Evolutionary conservation across 2,113 vertebrate genomes (phyloP), one percentile per base, ranked within the genome.

Genomic region (Actenoides lindsayi): DNA sequence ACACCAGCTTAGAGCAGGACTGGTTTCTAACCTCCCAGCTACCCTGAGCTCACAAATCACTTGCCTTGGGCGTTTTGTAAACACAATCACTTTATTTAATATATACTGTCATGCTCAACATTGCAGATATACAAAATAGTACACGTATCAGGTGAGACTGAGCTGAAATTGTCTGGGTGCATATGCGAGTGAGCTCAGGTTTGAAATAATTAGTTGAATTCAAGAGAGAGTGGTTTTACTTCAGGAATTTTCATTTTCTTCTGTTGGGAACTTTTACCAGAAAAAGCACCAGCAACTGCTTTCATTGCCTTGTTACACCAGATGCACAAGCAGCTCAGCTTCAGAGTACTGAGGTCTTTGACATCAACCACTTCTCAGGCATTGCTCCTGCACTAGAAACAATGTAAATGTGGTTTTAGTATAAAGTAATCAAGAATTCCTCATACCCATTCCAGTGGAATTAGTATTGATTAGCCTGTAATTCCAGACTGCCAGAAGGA

Each of bases 11-110:
- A 44, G n/a, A 70, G 78, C 54, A 81, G 68, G 44, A 75, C 63
- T 80, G 85, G 24, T 21, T 86, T 67, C 76, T 51, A 94, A 67
- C 68, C 77, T 67, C 79, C 73, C 41, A 56, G 42, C 23, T 56
- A 87, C 73, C 37, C 57, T 27, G 20, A 78, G 77, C 69, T 91
- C 77, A 89, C 69, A 68, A 37, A 83, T 60, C 60, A 56, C 79
- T 90, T 59, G 60, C 71, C 76, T 53, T n/a, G 30, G 53, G n/a
- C 42, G 35, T 83, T 81, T 67, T 87, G 42, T 7, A 90, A 56
- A 57, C 83, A 81, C 54, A n/a, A 31, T 64, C 59, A 35, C 62
- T 91, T 86, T 44, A 75, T 80, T 92, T 87, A 67, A 83, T 84
- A 51, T 3, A 73, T 18, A 23, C 37, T 57, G 76, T 69, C 76